Conservation (phyloP, 2,113 vertebrate genomes). For the Platysteira castanea region DNA sequence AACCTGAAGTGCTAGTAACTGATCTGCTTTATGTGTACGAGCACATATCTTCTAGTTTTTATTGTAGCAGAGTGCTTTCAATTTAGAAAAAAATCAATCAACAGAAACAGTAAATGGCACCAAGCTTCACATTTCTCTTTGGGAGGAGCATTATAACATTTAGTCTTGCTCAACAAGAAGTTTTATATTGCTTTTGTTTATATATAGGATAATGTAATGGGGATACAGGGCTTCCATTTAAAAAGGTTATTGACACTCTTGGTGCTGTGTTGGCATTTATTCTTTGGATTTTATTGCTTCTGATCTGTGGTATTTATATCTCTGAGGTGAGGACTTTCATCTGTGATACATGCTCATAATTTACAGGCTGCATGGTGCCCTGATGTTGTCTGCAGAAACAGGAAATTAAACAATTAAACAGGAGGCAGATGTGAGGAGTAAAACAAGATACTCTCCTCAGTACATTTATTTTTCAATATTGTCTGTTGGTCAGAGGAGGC, state of each 20-base stretch:
- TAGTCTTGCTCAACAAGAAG: constrained; percentile 14
- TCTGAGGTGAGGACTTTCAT: constrained; percentile 18
- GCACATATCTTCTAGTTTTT: background rate
- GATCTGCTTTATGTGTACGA: background rate
- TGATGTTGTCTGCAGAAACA: background rate
- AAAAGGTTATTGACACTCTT: constrained; percentile 28
- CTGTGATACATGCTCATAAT: background rate
- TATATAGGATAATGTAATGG: constrained; percentile 1
- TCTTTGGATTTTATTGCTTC: constrained; percentile 40
- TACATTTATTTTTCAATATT: background rate
- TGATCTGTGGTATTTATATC: constrained; percentile 35
- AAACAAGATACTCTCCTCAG: background rate
- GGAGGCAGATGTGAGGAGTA: background rate
- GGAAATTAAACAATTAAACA: constrained; percentile 35
- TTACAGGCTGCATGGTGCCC: background rate
- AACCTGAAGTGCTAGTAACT: background rate
- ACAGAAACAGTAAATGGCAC: constrained; percentile 17
- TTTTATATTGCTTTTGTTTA: constrained; percentile 33
- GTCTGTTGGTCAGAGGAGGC: background rate
- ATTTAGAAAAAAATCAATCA: constrained; percentile 34
- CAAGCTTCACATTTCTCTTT: background rate
- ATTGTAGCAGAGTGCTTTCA: constrained; percentile 1
- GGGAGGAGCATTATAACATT: background rate
- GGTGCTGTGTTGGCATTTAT: constrained; percentile 34
- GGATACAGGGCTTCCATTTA: background rate